phyloP scores from a whole-genome alignment of 1,140 invertebrate species.

The Calliopsis andreniformis region DNA sequence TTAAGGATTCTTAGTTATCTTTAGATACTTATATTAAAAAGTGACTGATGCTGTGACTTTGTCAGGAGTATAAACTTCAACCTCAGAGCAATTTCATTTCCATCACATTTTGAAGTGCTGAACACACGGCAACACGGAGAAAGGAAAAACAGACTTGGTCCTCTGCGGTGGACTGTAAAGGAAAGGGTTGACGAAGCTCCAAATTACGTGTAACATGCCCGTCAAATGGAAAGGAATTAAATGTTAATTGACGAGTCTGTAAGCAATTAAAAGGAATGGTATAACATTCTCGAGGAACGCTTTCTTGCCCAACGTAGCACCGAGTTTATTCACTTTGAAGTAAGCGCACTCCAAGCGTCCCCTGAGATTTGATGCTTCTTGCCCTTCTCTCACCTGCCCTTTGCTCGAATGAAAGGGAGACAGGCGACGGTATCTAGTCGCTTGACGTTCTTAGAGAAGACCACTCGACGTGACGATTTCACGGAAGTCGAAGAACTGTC shows the following conservation, averaged over 20 bases:
- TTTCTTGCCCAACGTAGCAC: constrained; percentile 20
- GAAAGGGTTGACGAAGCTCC: too few species aligned
- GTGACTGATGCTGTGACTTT: too few species aligned
- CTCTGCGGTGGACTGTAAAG: too few species aligned
- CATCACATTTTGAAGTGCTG: too few species aligned
- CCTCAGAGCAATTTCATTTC: too few species aligned
- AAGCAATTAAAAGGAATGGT: neutral
- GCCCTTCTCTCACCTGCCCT: constrained; percentile 9
- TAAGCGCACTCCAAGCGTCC: constrained; percentile 48
- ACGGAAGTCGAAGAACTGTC: constrained; percentile 4
- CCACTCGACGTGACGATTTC: constrained; percentile 28
- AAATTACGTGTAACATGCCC: too few species aligned
- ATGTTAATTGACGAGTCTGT: neutral
- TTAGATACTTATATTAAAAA: too few species aligned
- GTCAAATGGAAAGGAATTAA: neutral
- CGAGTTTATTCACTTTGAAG: constrained; percentile 55
- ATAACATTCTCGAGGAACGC: neutral
- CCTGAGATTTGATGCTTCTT: constrained; percentile 48
- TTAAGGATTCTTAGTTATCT: too few species aligned
- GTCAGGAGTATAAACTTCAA: too few species aligned
- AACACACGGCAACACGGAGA: too few species aligned
- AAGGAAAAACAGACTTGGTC: too few species aligned
- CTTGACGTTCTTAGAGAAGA: constrained; percentile 14
- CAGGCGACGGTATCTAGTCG: neutral
- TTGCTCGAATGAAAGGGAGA: constrained; percentile 11